These are phyloP conservation scores for Druon quercuslanigerum DNA, from an alignment of 1,140 invertebrate genomes.

Conservation along the genomic window DNA sequence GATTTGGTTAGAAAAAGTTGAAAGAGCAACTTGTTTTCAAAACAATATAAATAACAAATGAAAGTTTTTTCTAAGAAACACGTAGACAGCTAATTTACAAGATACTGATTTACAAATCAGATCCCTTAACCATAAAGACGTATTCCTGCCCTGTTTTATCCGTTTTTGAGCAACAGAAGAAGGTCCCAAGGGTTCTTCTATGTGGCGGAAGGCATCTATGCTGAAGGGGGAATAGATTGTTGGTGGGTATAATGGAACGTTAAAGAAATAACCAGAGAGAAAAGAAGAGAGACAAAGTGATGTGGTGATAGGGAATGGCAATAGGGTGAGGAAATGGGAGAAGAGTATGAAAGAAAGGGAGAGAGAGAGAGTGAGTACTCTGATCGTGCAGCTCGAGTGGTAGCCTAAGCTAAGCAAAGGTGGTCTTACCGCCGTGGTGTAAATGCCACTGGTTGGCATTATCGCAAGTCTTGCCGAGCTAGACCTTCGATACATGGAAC, in stretches of 20 bases:
- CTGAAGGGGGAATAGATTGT: conserved; percentile 49
- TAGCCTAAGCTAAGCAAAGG: conserved; percentile 61
- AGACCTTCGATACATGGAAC: conserved; percentile 67
- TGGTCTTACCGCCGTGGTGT: conserved; percentile 66
- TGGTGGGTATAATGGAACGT: conserved; percentile 57
- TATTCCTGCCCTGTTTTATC: neutral
- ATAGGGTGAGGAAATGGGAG: conserved; percentile 8
- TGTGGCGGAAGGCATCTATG: conserved; percentile 28
- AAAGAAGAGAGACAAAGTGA: conserved; percentile 42
- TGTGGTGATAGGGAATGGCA: conserved; percentile 12
- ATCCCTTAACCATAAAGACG: neutral
- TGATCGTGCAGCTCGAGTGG: conserved; percentile 46
- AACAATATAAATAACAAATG: too few relatives aligned
- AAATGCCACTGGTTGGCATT: conserved; percentile 76
- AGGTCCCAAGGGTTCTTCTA: conserved; percentile 4
- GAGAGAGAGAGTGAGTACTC: conserved; percentile 45
- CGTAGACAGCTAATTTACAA: too few relatives aligned
- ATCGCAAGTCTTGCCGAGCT: conserved; percentile 61
- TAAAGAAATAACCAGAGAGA: conserved; percentile 54
- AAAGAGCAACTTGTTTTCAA: too few relatives aligned
- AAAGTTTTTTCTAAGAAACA: too few relatives aligned
- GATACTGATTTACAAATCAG: too few relatives aligned
- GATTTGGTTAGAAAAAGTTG: too few relatives aligned
- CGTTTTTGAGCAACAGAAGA: neutral
- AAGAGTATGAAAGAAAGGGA: conserved; percentile 38